Evolutionary conservation across 2,888 invertebrate genomes (phyloP), one percentile per base, ranked within the genome.

Genomic region (Drosophila picticornis): DNA sequence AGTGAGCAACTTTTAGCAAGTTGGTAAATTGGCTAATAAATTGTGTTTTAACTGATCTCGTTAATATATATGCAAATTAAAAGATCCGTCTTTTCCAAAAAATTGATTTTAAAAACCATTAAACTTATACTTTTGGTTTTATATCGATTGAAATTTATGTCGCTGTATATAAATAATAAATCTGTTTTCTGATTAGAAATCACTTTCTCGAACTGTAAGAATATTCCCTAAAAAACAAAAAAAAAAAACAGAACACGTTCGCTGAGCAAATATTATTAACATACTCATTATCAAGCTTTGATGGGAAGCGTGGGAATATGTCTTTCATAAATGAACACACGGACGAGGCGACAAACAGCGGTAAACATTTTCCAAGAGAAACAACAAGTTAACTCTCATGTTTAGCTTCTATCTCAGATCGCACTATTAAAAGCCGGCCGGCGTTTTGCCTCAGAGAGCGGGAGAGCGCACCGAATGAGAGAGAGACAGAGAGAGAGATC

Each of bases 341-440:
- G 40, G 31, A 13, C 4, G 40, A 32, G n/a, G 2, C 31, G 32
- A 32, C n/a, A 25, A 27, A 13, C 2, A 29, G 29, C 58, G 34
- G 11, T 31, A 43, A 36, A 10, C 38, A 31, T 9, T 38, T 50
- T 22, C 22, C 60, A 61, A 64, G 34, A 48, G 31, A 46, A 27
- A 31, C n/a, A 50, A n/a, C 19, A 27, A 40, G 22, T 19, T 4
- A 5, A n/a, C 58, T 52, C 51, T 59, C 46, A 43, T 40, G 31
- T 22, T 46, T 29, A 2, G 32, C 25, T 61, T 63, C 50, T 38
- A 36, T 58, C 52, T 38, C 34, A 48, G 16, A 61, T 51, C 40
- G 38, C 16, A 40, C 52, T 13, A 46, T 34, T 36, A 34, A 52
- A 62, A 67, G 67, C 78, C 80, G 81, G 80, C 80, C 80, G 79